Percentiles rank a stretch among this genome's conserved stretches.
These are phyloP conservation scores for Trichechus manatus DNA, from an alignment of 2,113 vertebrate genomes.

Conservation along the genomic window DNA sequence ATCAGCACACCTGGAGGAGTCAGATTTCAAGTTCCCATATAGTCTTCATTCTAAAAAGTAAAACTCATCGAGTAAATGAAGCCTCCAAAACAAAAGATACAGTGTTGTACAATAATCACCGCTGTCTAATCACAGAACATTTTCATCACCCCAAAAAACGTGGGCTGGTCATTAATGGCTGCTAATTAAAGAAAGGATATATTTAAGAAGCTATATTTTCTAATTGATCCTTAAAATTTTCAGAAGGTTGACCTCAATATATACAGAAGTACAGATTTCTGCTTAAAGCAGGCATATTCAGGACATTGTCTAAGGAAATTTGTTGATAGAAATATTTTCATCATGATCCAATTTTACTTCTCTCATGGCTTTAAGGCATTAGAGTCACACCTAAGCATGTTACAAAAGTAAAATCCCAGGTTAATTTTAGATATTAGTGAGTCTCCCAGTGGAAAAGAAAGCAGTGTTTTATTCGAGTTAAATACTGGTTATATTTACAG, in stretches of 20 bases:
- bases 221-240: not conserved
- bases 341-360: not conserved
- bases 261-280: not conserved
- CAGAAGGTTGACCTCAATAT: not conserved
- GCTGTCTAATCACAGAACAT: not conserved
- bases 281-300: not conserved
- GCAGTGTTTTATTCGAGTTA: too few species aligned
- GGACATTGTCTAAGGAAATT: not conserved
- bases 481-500: fast-evolving
- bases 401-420: not conserved
- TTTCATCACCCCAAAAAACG: not conserved
- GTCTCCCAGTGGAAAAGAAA: not conserved
- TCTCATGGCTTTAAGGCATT: not conserved
- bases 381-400: not conserved
- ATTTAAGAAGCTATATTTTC: not conserved
- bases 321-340: not conserved
- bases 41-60: not conserved
- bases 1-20: too few species aligned
- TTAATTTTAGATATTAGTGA: too few species aligned
- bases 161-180: not conserved
- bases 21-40: not conserved
- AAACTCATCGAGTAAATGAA: not conserved
- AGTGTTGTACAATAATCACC: not conserved
- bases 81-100: not conserved
- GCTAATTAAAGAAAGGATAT: not conserved